These are phyloP conservation scores for Rhynchopsitta pachyrhyncha DNA, from an alignment of 2,113 vertebrate species.

Conservation along the genomic window DNA sequence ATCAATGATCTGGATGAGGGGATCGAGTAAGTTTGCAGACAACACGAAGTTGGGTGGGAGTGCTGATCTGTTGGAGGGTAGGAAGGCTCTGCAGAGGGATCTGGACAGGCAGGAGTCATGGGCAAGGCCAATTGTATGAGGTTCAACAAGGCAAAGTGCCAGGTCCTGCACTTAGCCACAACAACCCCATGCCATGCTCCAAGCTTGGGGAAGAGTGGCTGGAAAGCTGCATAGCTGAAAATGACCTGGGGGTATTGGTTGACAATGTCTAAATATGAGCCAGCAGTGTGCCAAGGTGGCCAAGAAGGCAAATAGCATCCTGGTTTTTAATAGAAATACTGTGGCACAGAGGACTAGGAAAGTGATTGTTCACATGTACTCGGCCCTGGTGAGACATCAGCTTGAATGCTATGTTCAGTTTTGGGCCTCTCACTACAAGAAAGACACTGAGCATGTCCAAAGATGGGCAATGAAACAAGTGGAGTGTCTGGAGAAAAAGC, in stretches of 20 bases:
- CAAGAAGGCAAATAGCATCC: neutral
- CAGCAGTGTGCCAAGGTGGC: neutral
- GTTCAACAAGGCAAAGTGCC: neutral
- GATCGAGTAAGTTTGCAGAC: neutral
- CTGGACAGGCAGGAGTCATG: neutral
- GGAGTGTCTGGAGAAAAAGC: neutral
- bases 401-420: fast-evolving
- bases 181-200: neutral
- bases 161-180: neutral
- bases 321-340: neutral
- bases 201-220: neutral
- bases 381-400: neutral
- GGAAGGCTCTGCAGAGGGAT: neutral
- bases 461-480: neutral
- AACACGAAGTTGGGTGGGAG: fast-evolving
- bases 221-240: neutral
- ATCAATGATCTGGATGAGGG: neutral
- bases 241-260: neutral
- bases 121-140: neutral
- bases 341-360: neutral
- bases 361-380: fast-evolving
- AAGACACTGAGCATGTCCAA: neutral
- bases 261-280: neutral
- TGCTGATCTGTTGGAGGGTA: neutral
- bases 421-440: neutral